Evolutionary conservation across 2,113 vertebrate genomes (phyloP).

Genomic region (Bombycilla garrulus): DNA sequence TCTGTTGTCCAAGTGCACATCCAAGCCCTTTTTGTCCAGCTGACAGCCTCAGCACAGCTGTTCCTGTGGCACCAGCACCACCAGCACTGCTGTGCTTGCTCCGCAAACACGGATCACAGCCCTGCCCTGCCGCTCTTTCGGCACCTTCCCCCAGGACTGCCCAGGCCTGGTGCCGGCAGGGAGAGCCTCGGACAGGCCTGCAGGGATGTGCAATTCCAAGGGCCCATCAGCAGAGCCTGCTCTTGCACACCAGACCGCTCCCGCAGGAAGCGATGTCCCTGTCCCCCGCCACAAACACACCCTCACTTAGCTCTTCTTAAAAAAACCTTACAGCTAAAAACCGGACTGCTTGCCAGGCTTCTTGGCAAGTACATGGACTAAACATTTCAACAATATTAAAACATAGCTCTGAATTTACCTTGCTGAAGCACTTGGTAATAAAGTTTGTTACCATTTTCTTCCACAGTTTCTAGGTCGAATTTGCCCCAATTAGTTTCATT

Average conservation of each 20-base stretch:
- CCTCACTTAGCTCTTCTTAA: background rate
- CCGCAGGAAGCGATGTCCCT: background rate
- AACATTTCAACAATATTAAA: background rate
- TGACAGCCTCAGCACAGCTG: background rate
- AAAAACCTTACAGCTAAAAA: background rate
- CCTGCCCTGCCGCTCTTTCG: background rate
- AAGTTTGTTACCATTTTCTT: background rate
- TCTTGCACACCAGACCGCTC: background rate
- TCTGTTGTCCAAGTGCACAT: background rate
- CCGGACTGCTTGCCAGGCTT: background rate
- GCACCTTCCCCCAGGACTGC: background rate
- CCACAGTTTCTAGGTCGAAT: background rate
- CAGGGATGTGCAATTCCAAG: slow-evolving; percentile 2
- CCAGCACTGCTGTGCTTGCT: accelerated
- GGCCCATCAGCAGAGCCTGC: slow-evolving; percentile 41
- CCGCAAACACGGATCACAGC: accelerated
- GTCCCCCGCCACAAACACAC: background rate
- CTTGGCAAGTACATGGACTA: background rate
- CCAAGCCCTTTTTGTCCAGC: background rate
- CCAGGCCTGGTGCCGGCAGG: background rate
- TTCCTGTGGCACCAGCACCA: background rate
- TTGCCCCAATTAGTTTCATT: background rate
- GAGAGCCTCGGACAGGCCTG: background rate
- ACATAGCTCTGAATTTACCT: background rate
- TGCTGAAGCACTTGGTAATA: background rate